A percentile compares a stretch with the other conserved stretches of the same genome.
Conservation (phyloP, 2,888 invertebrate genomes). For the Galeopsomyia nigrocyanea region DNA sequence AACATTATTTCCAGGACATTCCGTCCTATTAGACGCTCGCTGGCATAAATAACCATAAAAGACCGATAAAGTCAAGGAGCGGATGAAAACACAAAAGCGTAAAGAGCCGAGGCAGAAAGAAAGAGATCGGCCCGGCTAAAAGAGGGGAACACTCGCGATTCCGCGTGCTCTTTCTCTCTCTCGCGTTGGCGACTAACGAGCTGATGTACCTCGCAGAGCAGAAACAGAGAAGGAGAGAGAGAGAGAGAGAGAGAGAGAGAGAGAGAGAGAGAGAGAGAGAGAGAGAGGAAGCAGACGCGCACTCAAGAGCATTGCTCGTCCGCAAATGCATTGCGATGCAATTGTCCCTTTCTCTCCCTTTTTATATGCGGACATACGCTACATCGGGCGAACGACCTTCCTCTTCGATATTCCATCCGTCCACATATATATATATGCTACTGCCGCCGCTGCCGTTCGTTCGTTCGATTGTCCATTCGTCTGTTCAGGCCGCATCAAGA, state of each 20-base stretch:
- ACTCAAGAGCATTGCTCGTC: background rate
- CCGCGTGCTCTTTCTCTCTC: slow-evolving; percentile 25
- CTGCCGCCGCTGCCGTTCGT: slow-evolving; percentile 14
- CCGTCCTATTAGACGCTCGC: slow-evolving; percentile 43
- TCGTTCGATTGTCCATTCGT: slow-evolving; percentile 49
- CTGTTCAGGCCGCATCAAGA: slow-evolving; percentile 32
- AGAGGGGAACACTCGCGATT: slow-evolving; percentile 45
- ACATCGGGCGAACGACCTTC: slow-evolving; percentile 4
- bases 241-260: too few species aligned
- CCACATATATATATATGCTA: background rate
- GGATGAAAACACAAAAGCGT: slow-evolving; percentile 33
- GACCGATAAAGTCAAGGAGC: slow-evolving; percentile 36
- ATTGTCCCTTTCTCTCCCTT: slow-evolving; percentile 19
- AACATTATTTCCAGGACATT: slow-evolving; percentile 45
- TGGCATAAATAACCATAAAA: slow-evolving; percentile 45
- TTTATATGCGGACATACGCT: background rate
- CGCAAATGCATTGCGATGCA: slow-evolving; percentile 29
- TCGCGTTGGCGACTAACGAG: slow-evolving; percentile 52
- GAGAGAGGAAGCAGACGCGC: background rate
- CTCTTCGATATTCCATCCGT: slow-evolving; percentile 33
- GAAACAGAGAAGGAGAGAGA: too few species aligned
- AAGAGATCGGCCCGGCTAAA: slow-evolving; percentile 28
- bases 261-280: too few species aligned
- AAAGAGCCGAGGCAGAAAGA: slow-evolving; percentile 26
- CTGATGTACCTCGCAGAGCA: slow-evolving; percentile 45